Base-by-base conservation (phyloP, 2,888 invertebrate species). In the Kuschelorhynchus macadamiae region DNA sequence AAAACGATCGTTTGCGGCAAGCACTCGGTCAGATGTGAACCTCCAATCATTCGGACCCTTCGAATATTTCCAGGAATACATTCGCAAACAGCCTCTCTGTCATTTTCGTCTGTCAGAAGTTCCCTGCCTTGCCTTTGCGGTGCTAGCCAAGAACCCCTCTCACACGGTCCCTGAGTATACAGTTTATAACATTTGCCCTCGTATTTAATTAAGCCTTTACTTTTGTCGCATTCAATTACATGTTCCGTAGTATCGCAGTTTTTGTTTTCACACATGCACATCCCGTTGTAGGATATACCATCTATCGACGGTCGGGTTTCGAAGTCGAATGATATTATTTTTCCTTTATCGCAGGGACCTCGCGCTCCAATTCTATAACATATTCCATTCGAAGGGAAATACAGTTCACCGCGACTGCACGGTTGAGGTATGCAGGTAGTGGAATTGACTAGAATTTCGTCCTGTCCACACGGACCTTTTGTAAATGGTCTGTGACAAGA, bases 261-360 rank as follows among this genome's bases (percentile, higher is more conserved):
- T 67, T 69, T 77, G 68, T 60, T 72, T 41, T 76, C 78, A 77
- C 94, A 94, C 7, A 90, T 91, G 76, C 95, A 95, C 49, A 92
- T 88, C 0, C 94, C 95, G 75, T 93, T 92, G 81, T 93, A 93
- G 47, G 93, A 92, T 44, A 94, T 87, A 0, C 94, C 94, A 76
- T 94, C 93, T 1, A 93, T 78, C 0, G 93, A 92, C 0, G 93
- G 92, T 0, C 92, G 84, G 0, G 91, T 90, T 16, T 90, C 90
- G 77, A 93, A 91, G 83, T 95, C 94, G 80, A 93, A 95, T 0
- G 93, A 89, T 1, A 95, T 90, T 7, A 94, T 88, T 78, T 92
- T 90, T 0, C 92, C 90, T 4, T 84, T 81, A 0, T 88, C 85
- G 75, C 95, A 95, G 0, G 94, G 94, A 20, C 93, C 94, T 21